These are phyloP conservation scores for Stichodactyla helianthus DNA, from an alignment of 64 coral and sea anemone species.

Conservation along the genomic window DNA sequence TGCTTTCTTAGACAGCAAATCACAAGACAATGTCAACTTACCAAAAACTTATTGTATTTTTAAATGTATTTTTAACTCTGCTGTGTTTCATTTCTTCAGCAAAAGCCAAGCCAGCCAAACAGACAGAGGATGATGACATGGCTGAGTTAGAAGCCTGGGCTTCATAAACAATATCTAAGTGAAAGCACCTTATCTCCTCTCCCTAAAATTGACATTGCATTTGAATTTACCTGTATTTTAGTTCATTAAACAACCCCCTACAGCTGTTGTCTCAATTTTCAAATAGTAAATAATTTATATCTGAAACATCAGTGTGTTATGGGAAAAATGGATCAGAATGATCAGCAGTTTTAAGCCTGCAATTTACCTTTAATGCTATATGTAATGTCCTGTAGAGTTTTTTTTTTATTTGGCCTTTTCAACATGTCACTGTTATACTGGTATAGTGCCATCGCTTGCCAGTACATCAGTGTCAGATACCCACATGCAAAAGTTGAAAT, in stretches of 20 bases:
- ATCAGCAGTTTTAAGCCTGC: too few relatives aligned
- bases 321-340: not conserved
- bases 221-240: slow-evolving; percentile 1
- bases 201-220: not conserved
- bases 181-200: not conserved
- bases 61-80: not conserved
- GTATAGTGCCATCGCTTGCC: too few relatives aligned
- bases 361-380: too few relatives aligned
- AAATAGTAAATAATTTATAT: not conserved
- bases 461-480: too few relatives aligned
- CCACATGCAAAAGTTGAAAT: too few relatives aligned
- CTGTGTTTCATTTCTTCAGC: slow-evolving; percentile 14
- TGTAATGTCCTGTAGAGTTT: too few relatives aligned
- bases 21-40: too few relatives aligned
- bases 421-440: too few relatives aligned
- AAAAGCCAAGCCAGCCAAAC: slow-evolving; percentile 61
- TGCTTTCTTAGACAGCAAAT: too few relatives aligned
- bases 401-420: too few relatives aligned
- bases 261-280: not conserved
- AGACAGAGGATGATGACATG: slow-evolving; percentile 90
- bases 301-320: not conserved
- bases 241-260: not conserved
- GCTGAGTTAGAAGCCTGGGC: slow-evolving; percentile 93
- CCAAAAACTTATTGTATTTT: not conserved
- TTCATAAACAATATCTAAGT: slow-evolving; percentile 36